A percentile compares a stretch with the other conserved stretches of the same genome.
Evolutionary conservation across 2,888 invertebrate genomes (phyloP).

Genomic region (Amphimallon solstitiale): DNA sequence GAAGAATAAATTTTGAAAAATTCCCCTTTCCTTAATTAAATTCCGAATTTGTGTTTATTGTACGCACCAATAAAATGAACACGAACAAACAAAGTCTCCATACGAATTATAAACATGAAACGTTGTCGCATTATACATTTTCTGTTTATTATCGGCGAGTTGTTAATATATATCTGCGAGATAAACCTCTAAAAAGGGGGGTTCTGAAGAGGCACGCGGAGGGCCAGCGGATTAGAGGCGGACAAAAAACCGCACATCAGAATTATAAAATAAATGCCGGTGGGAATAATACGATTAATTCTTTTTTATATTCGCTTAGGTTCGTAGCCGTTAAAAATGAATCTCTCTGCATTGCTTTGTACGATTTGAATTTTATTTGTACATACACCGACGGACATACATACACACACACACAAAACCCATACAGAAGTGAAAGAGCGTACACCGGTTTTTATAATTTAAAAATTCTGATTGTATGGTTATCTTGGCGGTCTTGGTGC

Average conservation of each 20-base stretch:
- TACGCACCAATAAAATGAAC: too few relatives aligned
- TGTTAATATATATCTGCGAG: conserved; percentile 40
- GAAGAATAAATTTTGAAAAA: too few relatives aligned
- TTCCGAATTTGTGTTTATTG: too few relatives aligned
- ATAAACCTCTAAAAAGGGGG: conserved; percentile 43
- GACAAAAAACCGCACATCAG: conserved; percentile 40
- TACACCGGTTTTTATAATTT: conserved; percentile 50
- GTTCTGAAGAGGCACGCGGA: background rate
- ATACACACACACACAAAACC: too few relatives aligned
- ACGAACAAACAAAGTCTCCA: too few relatives aligned
- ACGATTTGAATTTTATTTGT: conserved; percentile 34
- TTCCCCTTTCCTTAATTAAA: too few relatives aligned
- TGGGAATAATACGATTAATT: conserved; percentile 56
- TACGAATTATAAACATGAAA: background rate
- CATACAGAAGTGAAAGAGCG: background rate
- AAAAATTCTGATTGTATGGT: conserved; percentile 44
- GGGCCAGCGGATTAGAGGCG: too few relatives aligned
- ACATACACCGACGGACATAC: too few relatives aligned
- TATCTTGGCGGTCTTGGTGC: conserved; percentile 30
- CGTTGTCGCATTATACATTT: conserved; percentile 4
- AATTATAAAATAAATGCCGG: conserved; percentile 55
- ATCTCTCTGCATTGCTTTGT: conserved; percentile 43
- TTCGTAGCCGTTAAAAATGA: too few relatives aligned
- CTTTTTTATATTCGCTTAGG: conserved; percentile 42
- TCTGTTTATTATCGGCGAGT: conserved; percentile 35